A percentile compares a stretch with the other conserved stretches of the same genome.
These are phyloP conservation scores for Sebastes umbrosus DNA, from an alignment of 2,797 vertebrate genomes.

Conservation along the genomic window DNA sequence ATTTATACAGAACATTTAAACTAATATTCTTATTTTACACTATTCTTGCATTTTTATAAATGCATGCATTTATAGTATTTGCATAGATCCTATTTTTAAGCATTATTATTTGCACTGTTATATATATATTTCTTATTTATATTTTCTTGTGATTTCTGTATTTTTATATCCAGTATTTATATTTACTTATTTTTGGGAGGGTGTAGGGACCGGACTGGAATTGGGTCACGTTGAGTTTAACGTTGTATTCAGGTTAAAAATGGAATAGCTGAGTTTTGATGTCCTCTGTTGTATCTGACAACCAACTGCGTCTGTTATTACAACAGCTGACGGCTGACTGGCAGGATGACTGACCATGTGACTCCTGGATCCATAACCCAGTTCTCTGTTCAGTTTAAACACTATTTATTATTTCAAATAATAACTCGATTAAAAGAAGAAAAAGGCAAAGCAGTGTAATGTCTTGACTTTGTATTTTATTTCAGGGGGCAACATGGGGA, in stretches of 20 bases:
- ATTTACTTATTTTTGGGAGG: too few species aligned
- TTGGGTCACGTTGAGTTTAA: background rate
- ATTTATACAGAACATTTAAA: too few species aligned
- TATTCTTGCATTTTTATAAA: too few species aligned
- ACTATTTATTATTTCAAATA: background rate
- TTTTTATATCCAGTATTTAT: too few species aligned
- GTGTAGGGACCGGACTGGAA: too few species aligned
- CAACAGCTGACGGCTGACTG: background rate
- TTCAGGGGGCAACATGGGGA: background rate
- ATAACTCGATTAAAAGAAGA: background rate
- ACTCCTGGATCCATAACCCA: background rate
- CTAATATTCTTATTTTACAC: too few species aligned
- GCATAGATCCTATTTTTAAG: too few species aligned
- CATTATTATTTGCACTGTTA: too few species aligned
- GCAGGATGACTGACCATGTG: background rate
- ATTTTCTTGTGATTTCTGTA: too few species aligned
- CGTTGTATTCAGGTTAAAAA: background rate
- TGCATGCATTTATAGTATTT: too few species aligned
- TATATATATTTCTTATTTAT: too few species aligned
- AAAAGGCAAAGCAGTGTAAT: background rate
- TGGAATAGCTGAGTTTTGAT: background rate
- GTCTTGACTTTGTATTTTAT: constrained; percentile 4
- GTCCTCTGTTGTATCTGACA: background rate
- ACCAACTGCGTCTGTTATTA: background rate
- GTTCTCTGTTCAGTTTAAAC: background rate